Evolutionary conservation across 2,797 vertebrate species (phyloP).

Genomic region (Smutsia temminckii): DNA sequence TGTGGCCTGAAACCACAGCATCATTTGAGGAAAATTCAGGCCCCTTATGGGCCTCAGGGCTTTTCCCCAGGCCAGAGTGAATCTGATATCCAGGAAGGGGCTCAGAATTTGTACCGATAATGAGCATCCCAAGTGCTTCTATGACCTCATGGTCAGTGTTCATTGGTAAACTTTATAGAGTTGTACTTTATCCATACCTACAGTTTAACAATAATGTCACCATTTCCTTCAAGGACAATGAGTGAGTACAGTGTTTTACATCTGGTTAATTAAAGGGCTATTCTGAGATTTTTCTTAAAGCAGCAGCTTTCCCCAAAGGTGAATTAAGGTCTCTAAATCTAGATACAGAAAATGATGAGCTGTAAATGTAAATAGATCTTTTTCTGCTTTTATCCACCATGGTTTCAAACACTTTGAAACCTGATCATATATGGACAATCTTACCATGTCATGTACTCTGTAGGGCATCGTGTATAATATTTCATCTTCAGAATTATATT

Average conservation of each 20-base stretch:
- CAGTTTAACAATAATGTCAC: constrained; percentile 49
- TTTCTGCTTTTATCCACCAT: not conserved
- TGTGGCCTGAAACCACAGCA: not conserved
- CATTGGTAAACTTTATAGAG: constrained; percentile 6
- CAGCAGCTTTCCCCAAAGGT: not conserved
- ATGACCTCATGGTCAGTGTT: constrained; percentile 33
- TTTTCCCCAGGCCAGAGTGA: not conserved
- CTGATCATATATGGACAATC: not conserved
- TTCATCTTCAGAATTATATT: constrained; percentile 19
- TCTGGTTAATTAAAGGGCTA: constrained; percentile 35
- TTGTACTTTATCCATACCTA: constrained; percentile 44
- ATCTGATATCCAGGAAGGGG: not conserved
- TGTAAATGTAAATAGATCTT: constrained; percentile 4
- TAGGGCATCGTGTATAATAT: not conserved
- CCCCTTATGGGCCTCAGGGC: not conserved
- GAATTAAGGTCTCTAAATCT: constrained; percentile 26
- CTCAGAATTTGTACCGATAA: constrained; percentile 16
- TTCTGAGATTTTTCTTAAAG: constrained; percentile 57
- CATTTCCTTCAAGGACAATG: constrained; percentile 36
- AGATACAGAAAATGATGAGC: constrained; percentile 10
- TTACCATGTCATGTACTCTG: not conserved
- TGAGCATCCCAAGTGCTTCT: not conserved
- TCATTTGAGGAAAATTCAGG: not conserved
- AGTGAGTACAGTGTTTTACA: constrained; percentile 32
- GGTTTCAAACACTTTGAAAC: not conserved